These are phyloP conservation scores for Pollenia labialis DNA, from an alignment of 2,888 invertebrate species.

Conservation along the genomic window DNA sequence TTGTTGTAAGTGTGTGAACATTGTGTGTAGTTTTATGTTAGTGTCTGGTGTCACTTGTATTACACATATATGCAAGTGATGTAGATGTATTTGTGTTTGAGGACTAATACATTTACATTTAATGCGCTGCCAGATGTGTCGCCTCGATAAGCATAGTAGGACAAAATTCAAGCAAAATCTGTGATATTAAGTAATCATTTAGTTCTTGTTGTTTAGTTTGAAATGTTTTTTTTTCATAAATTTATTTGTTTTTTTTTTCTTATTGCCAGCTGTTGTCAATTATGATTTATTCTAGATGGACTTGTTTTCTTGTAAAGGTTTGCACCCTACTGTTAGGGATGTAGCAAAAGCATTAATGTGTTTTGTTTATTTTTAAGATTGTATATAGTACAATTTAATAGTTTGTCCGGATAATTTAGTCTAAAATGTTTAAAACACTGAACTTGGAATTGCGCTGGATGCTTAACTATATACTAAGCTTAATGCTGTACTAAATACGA, in stretches of 20 bases:
- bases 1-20: neutral
- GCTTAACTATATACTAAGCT: no score
- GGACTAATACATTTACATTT: neutral
- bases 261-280: slow-evolving; percentile 38
- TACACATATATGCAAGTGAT: slow-evolving; percentile 7
- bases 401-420: no score
- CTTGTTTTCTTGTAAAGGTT: no score
- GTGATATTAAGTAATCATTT: slow-evolving; percentile 34
- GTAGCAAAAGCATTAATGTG: no score
- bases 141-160: slow-evolving; percentile 37
- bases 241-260: neutral
- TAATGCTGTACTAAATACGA: no score
- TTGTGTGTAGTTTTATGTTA: slow-evolving; percentile 4
- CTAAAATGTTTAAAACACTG: no score
- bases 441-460: no score
- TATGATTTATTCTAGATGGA: no score
- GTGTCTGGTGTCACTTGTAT: slow-evolving; percentile 33
- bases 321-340: no score
- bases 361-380: no score
- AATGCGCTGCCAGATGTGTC: slow-evolving; percentile 33
- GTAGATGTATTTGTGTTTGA: slow-evolving; percentile 32
- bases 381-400: no score
- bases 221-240: neutral
- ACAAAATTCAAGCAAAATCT: slow-evolving; percentile 36
- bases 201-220: slow-evolving; percentile 10